Percentiles rank a stretch among this genome's conserved stretches.
phyloP scores from a whole-genome alignment of 2,888 invertebrate genomes.

The Schizotus pectinicornis region DNA sequence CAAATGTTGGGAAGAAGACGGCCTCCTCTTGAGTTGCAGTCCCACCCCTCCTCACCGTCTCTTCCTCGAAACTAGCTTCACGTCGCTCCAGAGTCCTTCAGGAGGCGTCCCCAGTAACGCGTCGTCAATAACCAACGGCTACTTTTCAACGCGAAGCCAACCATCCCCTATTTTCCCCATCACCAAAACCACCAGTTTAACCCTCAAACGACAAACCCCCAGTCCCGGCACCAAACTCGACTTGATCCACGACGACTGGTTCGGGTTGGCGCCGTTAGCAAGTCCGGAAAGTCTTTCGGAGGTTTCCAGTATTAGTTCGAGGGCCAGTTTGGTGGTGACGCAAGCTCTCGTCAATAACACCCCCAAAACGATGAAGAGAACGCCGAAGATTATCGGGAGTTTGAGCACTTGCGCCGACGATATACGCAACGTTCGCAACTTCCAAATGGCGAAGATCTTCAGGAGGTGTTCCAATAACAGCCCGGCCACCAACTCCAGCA shows the following conservation, averaged over 20 bases:
- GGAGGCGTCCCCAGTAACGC: slow-evolving; percentile 46
- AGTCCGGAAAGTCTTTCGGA: slow-evolving; percentile 84
- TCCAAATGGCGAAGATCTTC: slow-evolving; percentile 58
- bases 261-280: slow-evolving; percentile 77
- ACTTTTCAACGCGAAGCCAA: slow-evolving; percentile 51
- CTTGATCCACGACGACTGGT: slow-evolving; percentile 69
- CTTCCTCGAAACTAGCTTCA: slow-evolving; percentile 78
- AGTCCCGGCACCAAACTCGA: slow-evolving; percentile 55
- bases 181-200: slow-evolving; percentile 37
- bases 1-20: slow-evolving; percentile 28
- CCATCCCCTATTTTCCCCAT: slow-evolving; percentile 41
- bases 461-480: slow-evolving; percentile 42
- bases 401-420: slow-evolving; percentile 72
- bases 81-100: slow-evolving; percentile 66
- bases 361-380: slow-evolving; percentile 63
- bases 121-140: slow-evolving; percentile 55
- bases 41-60: slow-evolving; percentile 63
- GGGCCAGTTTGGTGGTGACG: slow-evolving; percentile 65
- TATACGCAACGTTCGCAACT: slow-evolving; percentile 63
- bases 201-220: slow-evolving; percentile 37
- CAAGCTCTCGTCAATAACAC: slow-evolving; percentile 16
- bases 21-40: slow-evolving; percentile 21
- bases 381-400: slow-evolving; percentile 70
- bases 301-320: slow-evolving; percentile 77
- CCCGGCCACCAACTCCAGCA: slow-evolving; percentile 52